Evolutionary conservation across 2,113 vertebrate genomes (phyloP).

Genomic region (Lampris incognitus): DNA sequence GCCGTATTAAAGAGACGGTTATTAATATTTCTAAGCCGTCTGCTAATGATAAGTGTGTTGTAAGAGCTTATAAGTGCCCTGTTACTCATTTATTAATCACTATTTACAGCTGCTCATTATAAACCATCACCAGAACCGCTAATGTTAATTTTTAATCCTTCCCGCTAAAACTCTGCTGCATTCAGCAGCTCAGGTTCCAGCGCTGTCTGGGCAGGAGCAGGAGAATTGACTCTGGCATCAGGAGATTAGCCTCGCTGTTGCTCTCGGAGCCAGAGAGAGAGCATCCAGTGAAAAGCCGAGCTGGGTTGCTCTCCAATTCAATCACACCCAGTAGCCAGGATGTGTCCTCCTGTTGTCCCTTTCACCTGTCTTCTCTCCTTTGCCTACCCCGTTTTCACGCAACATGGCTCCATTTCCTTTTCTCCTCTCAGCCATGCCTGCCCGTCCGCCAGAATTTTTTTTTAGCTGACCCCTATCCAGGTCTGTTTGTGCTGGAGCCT

Average conservation of each 20-base stretch:
- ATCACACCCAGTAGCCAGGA: constrained; percentile 38
- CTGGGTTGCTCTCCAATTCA: constrained; percentile 45
- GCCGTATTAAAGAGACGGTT: too few species aligned
- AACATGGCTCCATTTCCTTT: constrained; percentile 9
- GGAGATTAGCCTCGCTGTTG: constrained; percentile 64
- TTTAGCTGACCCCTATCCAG: constrained; percentile 53
- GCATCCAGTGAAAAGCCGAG: constrained; percentile 32
- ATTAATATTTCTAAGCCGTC: too few species aligned
- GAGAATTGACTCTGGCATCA: constrained; percentile 56
- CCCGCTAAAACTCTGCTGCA: constrained; percentile 27
- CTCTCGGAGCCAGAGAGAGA: constrained; percentile 21
- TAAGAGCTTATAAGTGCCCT: too few species aligned
- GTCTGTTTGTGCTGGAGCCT: constrained; percentile 33
- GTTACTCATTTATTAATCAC: too few species aligned
- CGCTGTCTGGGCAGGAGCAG: constrained; percentile 38
- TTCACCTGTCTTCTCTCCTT: constrained; percentile 29
- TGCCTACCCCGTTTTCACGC: constrained; percentile 25
- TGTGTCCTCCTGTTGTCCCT: constrained; percentile 31
- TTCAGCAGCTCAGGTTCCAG: constrained; percentile 47
- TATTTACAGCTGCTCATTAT: too few species aligned
- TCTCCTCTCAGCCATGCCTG: constrained; percentile 10
- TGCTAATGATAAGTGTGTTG: too few species aligned
- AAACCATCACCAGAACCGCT: too few species aligned
- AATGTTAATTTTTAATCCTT: constrained; percentile 18
- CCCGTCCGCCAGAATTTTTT: constrained; percentile 2